Evolutionary conservation across 2,797 vertebrate genomes (phyloP), one percentile per base, ranked within the genome.

Genomic region (Harpagifer antarcticus): DNA sequence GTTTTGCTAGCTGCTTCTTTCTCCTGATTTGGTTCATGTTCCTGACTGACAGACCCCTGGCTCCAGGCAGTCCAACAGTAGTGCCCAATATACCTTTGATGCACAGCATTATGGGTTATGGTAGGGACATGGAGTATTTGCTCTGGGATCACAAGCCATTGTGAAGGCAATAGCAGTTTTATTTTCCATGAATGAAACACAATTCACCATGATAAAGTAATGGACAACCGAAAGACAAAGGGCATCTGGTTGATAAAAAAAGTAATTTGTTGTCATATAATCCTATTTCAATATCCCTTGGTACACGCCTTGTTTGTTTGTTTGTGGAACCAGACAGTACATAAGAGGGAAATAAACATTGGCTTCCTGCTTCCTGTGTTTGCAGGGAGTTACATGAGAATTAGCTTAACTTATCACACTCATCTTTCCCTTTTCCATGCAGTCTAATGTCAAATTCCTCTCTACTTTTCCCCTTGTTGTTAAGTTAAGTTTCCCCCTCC

Each of bases 311-410:
- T 27, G 27, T 27, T 27, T 58, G 64, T 86, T 89, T 90, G 67
- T 86, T 82, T 86, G 71, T 83, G 69, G 55, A 87, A 15, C 75
- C 45, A 72, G 69, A 33, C 55, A 43, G 65, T 45, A 14, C 78
- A 77, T 69, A 53, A 80, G 81, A 45, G 74, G 23, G 53, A 56
- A 53, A 72, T 68, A 85, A 89, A 88, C 71, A 85, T 52, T 14
- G 33, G 27, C 81, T 81, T 89, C 76, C 74, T 90, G 82, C 73
- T 85, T 85, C 75, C 81, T 72, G 60, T 81, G 53, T 76, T 58
- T 53, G 48, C 70, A 83, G 61, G 64, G 57, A 73, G 68, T 68
- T 72, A 69, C 62, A 55, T 27, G 37, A 54, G 67, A 68, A 50
- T 64, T 3, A 62, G 12, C 68, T 31, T 1, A 3, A 47, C 15